Conservation (phyloP, 2,113 vertebrate genomes). For the Hippoglossus stenolepis region DNA sequence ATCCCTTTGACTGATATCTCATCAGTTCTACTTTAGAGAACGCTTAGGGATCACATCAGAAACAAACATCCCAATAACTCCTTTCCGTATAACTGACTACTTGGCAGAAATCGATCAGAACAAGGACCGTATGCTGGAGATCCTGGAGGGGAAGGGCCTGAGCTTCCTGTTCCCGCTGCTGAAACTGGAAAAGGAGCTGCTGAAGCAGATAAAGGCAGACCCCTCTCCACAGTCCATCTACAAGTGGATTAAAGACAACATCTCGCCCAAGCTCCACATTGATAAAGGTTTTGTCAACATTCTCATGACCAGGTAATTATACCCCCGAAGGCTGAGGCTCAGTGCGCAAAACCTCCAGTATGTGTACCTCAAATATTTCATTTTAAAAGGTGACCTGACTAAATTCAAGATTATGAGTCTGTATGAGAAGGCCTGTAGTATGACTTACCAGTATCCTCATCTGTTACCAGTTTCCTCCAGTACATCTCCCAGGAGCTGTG, state of each 20-base stretch:
- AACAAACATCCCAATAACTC: background rate
- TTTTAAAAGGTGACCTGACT: background rate
- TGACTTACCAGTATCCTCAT: background rate
- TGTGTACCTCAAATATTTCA: background rate
- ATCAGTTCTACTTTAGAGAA: background rate
- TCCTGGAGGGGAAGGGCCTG: conserved; percentile 97
- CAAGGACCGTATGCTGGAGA: conserved; percentile 99
- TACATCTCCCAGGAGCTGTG: conserved; percentile 94
- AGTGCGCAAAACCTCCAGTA: background rate
- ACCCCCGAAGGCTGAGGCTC: background rate
- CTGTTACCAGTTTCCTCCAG: conserved; percentile 91
- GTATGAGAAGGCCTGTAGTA: background rate
- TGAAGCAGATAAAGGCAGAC: conserved; percentile 96
- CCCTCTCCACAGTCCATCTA: conserved; percentile 98
- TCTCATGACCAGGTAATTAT: conserved; percentile 95
- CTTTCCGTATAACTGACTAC: background rate
- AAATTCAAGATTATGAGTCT: background rate
- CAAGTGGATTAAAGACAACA: conserved; percentile 99
- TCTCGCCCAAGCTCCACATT: conserved; percentile 97
- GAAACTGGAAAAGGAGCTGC: conserved; percentile 98
- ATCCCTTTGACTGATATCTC: background rate
- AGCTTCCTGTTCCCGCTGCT: conserved; percentile 98
- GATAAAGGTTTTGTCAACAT: conserved; percentile 99
- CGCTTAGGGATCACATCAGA: background rate
- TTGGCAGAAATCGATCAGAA: conserved; percentile 97